Evolutionary conservation across 2,888 invertebrate species (phyloP), one percentile per base, ranked within the genome.

Genomic region (Hartigia nigra): DNA sequence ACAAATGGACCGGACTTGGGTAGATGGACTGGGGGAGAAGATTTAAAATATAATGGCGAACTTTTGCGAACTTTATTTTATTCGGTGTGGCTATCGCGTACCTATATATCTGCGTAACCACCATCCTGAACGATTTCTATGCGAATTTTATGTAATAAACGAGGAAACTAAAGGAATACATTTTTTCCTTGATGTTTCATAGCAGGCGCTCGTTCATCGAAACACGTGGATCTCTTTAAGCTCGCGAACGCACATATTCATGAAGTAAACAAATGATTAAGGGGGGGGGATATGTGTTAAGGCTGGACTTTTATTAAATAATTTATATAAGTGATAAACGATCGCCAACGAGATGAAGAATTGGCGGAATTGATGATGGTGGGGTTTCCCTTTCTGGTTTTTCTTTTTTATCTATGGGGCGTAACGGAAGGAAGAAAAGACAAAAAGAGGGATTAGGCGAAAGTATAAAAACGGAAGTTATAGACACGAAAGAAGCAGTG

Each of bases 1-100:
- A 86, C 32, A 34, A 34, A 55, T 9, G 55, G 55, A 55, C 9
- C 23, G 23, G 14, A 55, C 55, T 23, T 55, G 14, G 23, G 23
- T 23, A 14, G 2, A 9, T 1, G 9, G 23, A 34, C 34, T 34
- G 9, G 23, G 23, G 23, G 23, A 2, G 37, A 2, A 12, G 3
- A 12, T 39, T 55, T 55, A 55, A 5, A 55, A 72, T 12, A 32
- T 3, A 34, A 72, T 5, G 72, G 72, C 72, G 12, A 34, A 34
- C 12, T 31, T 32, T 72, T 3, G 14, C 32, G 31, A 72, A 72
- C 12, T 3, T 55, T 9, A 23, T 55, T 9, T 55, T 55, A 23
- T 55, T 55, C 23, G 55, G 9, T 55, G 23, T 55, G 55, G 23
- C 55, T 55, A 23, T 55, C 55, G 55, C 23, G 55, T 55, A 55